phyloP scores from a whole-genome alignment of 2,888 invertebrate species.

The Leuctra nigra region DNA sequence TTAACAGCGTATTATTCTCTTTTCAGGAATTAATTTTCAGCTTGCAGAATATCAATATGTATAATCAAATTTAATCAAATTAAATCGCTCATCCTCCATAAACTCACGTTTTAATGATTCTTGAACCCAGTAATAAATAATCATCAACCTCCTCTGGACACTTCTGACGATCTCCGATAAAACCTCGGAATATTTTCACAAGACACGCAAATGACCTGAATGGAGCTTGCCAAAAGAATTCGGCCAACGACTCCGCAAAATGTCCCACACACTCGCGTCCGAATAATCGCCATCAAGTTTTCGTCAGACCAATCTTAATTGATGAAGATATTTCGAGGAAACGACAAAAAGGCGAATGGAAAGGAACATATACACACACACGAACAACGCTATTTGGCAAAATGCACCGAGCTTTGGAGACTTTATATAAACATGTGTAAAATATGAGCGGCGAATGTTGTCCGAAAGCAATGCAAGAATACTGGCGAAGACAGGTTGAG shows the following conservation, averaged over 20 bases:
- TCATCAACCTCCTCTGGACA: no score
- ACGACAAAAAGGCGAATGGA: neutral
- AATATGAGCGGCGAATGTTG: slow-evolving; percentile 12
- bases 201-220: slow-evolving; percentile 1
- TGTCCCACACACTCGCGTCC: neutral
- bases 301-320: slow-evolving; percentile 1
- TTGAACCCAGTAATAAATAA: no score
- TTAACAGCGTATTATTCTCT: no score
- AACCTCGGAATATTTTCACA: no score
- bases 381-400: slow-evolving; percentile 13
- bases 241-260: neutral
- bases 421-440: slow-evolving; percentile 16
- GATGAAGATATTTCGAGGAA: slow-evolving; percentile 7
- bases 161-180: no score
- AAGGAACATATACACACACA: no score
- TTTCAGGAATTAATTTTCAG: no score
- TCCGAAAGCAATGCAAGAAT: neutral
- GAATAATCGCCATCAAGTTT: slow-evolving; percentile 1
- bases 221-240: neutral
- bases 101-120: no score
- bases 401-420: neutral
- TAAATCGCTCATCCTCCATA: no score
- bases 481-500: slow-evolving; percentile 14
- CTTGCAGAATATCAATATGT: no score
- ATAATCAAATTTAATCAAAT: no score